phyloP scores from a whole-genome alignment of 2,888 invertebrate species.

The Pammene aurita region DNA sequence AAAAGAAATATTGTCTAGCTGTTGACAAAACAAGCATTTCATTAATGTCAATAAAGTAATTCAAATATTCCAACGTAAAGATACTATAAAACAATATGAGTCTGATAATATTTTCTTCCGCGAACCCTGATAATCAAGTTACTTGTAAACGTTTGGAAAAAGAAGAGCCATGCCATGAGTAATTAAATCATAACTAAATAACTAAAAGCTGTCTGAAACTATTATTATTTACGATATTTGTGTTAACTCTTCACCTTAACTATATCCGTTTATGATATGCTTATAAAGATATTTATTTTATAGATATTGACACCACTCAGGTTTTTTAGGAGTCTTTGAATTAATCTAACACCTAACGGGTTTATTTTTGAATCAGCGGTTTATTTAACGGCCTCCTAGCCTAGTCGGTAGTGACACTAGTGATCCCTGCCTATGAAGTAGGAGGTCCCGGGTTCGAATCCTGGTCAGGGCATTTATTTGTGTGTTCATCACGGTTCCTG shows the following conservation, averaged over 20 bases:
- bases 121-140: not conserved
- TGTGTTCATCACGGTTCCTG: no score
- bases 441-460: no score
- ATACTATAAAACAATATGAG: slow-evolving; percentile 15
- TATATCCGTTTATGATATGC: not conserved
- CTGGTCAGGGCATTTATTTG: no score
- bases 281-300: slow-evolving; percentile 2
- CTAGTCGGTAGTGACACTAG: no score
- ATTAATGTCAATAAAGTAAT: no score
- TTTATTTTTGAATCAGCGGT: not conserved
- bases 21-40: no score
- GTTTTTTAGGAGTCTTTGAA: not conserved
- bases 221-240: slow-evolving; percentile 11
- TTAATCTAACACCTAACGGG: slow-evolving; percentile 12
- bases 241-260: slow-evolving; percentile 18
- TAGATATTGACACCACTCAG: slow-evolving; percentile 12
- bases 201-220: slow-evolving; percentile 10
- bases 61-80: no score
- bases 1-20: no score
- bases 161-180: not conserved
- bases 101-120: not conserved
- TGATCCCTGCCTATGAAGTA: no score
- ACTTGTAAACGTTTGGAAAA: not conserved
- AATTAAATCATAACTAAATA: not conserved
- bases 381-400: no score